Percentiles rank a stretch among this genome's conserved stretches.
phyloP scores from a whole-genome alignment of 2,113 vertebrate genomes.

The Elachura formosa region DNA sequence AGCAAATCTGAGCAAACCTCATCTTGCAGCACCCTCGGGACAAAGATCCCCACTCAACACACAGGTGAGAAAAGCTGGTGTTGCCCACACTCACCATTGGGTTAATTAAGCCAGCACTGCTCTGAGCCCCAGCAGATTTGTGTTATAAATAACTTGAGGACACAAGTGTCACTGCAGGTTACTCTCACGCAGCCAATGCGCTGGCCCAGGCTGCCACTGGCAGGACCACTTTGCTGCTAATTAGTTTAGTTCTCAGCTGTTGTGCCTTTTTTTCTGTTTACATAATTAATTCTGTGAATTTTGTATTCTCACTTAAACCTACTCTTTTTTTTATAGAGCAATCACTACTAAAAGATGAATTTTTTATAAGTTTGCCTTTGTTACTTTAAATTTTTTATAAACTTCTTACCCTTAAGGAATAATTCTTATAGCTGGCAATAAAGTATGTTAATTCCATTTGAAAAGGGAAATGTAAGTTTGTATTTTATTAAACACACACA shows the following conservation, averaged over 20 bases:
- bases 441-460: slow-evolving; percentile 62
- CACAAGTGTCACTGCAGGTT: neutral
- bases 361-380: slow-evolving; percentile 77
- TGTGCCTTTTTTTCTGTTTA: slow-evolving; percentile 32
- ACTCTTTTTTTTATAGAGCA: slow-evolving; percentile 68
- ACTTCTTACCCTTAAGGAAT: slow-evolving; percentile 67
- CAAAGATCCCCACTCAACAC: rapidly evolving
- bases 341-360: slow-evolving; percentile 72
- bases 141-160: neutral
- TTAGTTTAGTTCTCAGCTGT: slow-evolving; percentile 24
- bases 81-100: rapidly evolving
- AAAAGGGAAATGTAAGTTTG: slow-evolving; percentile 45
- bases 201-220: neutral
- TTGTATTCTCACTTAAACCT: slow-evolving; percentile 56
- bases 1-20: rapidly evolving
- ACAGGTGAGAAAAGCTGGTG: neutral
- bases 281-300: slow-evolving; percentile 59
- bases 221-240: neutral
- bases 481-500: slow-evolving; percentile 40
- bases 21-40: neutral
- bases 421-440: slow-evolving; percentile 61
- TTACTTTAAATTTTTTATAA: slow-evolving; percentile 73
- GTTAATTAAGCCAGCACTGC: neutral
- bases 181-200: neutral
- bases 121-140: neutral